Percentiles rank a stretch among this genome's conserved stretches.
Evolutionary conservation across 1,140 invertebrate genomes (phyloP).

Genomic region (Caenorhabditis brenneri): DNA sequence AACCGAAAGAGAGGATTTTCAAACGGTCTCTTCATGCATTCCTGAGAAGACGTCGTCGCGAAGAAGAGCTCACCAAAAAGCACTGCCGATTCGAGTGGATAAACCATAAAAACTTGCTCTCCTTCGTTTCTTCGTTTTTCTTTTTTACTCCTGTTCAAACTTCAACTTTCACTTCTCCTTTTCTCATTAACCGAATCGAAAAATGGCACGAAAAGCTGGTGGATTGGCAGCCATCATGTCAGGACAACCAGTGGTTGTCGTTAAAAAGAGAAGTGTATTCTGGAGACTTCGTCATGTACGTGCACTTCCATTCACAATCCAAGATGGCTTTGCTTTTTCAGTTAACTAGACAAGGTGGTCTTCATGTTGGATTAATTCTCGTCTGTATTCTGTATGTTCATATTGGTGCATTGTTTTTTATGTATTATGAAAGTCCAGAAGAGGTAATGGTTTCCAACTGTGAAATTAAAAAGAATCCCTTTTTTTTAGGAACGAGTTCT

Average conservation of each 20-base stretch:
- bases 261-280: conserved; percentile 34
- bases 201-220: conserved; percentile 46
- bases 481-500: conserved; percentile 37
- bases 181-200: background rate
- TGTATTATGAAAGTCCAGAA: conserved; percentile 43
- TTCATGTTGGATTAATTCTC: conserved; percentile 51
- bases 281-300: conserved; percentile 38
- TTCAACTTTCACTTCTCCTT: conserved; percentile 3
- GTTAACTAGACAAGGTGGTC: conserved; percentile 21
- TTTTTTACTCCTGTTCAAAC: background rate
- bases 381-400: conserved; percentile 52
- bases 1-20: background rate
- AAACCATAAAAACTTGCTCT: conserved; percentile 34
- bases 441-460: conserved; percentile 39
- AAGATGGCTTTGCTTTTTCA: background rate
- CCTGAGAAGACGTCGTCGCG: conserved; percentile 16
- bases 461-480: background rate
- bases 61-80: conserved; percentile 16
- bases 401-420: conserved; percentile 53
- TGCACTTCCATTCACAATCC: background rate
- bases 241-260: conserved; percentile 36
- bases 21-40: conserved; percentile 34
- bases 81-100: conserved; percentile 37
- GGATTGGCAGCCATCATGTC: conserved; percentile 50
- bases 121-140: background rate